Percentiles rank a stretch among this genome's conserved stretches.
Conservation (phyloP, 1,140 invertebrate genomes). For the Whitmania pigra region DNA sequence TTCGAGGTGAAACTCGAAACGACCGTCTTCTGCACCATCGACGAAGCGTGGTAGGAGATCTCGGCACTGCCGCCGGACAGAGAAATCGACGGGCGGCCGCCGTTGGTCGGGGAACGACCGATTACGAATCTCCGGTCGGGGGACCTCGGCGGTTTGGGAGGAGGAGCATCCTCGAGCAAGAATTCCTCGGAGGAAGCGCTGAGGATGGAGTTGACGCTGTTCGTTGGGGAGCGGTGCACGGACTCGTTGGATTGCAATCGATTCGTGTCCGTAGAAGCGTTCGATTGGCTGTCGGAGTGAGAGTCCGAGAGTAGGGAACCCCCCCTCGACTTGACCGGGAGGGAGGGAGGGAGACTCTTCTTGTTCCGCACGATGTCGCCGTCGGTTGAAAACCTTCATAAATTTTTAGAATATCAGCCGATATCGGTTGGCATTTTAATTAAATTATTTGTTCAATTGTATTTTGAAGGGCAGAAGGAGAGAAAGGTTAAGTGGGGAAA, state of each 20-base stretch:
- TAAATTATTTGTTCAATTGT: too few species aligned
- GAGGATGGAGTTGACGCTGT: constrained; percentile 16
- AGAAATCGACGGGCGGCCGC: background rate
- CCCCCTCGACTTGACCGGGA: constrained; percentile 33
- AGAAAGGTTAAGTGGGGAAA: too few species aligned
- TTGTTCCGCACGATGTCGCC: too few species aligned
- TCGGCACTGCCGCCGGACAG: background rate
- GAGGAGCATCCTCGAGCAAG: constrained; percentile 20
- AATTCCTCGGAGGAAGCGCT: constrained; percentile 22
- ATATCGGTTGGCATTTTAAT: too few species aligned
- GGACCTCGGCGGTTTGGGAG: constrained; percentile 22
- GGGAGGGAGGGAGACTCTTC: constrained; percentile 28
- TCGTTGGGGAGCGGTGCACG: constrained; percentile 35
- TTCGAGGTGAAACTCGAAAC: too few species aligned
- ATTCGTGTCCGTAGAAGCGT: background rate
- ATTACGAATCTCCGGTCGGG: constrained; percentile 6
- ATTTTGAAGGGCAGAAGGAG: too few species aligned
- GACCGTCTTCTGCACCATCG: background rate
- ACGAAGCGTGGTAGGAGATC: background rate
- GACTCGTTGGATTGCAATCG: background rate
- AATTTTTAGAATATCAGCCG: too few species aligned
- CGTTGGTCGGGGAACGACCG: background rate
- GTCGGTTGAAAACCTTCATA: too few species aligned
- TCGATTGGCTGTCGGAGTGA: constrained; percentile 10
- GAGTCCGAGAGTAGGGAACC: constrained; percentile 1